These are phyloP conservation scores for Drosophila nebulosa DNA, from an alignment of 1,140 invertebrate genomes.

Conservation along the genomic window DNA sequence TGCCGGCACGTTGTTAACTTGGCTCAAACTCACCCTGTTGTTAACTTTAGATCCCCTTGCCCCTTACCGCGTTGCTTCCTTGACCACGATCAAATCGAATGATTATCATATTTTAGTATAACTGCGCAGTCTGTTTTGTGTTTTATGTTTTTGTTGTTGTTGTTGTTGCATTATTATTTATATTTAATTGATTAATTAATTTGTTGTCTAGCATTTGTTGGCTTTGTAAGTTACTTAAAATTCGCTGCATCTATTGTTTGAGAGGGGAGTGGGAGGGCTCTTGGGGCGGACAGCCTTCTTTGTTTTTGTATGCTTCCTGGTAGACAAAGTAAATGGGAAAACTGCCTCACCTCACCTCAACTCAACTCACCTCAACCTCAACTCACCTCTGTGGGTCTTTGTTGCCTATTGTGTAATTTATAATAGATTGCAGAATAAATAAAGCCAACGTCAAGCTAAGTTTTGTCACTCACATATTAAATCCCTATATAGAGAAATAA, in stretches of 20 bases:
- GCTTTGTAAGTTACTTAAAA: background rate
- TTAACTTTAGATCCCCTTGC: background rate
- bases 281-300: background rate
- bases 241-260: background rate
- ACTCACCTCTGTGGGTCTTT: background rate
- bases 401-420: slow-evolving; percentile 36
- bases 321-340: background rate
- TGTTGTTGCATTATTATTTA: background rate
- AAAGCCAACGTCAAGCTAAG: too few relatives aligned
- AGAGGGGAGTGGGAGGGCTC: background rate
- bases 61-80: background rate
- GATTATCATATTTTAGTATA: slow-evolving; percentile 40
- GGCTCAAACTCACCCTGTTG: background rate
- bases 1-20: slow-evolving; percentile 28
- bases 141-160: background rate
- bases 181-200: slow-evolving; percentile 53
- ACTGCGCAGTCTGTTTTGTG: slow-evolving; percentile 25
- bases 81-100: slow-evolving; percentile 29
- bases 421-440: too few relatives aligned
- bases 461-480: too few relatives aligned
- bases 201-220: slow-evolving; percentile 11
- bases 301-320: background rate
- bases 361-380: too few relatives aligned
- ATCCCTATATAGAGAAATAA: too few relatives aligned
- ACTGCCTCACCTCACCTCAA: too few relatives aligned